Conservation (phyloP, 2,888 invertebrate species). For the Phaedon cochleariae region DNA sequence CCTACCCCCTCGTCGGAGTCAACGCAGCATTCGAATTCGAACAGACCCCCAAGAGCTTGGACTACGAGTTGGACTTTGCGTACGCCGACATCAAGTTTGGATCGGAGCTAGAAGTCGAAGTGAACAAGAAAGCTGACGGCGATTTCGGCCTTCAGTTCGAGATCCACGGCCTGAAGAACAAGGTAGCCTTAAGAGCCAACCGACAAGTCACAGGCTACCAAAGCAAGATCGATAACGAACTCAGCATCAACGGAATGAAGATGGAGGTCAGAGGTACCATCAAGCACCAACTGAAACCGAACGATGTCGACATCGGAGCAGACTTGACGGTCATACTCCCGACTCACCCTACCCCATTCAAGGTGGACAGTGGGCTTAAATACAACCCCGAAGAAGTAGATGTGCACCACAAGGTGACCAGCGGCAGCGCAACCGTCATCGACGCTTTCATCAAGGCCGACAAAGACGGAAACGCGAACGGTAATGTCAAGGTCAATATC, state of each 20-base stretch:
- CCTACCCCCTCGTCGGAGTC: constrained; percentile 66
- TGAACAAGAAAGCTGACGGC: constrained; percentile 60
- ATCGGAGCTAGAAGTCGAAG: constrained; percentile 62
- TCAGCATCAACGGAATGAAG: constrained; percentile 70
- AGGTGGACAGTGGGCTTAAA: constrained; percentile 51
- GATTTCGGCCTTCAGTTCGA: constrained; percentile 70
- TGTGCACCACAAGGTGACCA: constrained; percentile 65
- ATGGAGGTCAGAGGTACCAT: constrained; percentile 70
- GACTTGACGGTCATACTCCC: constrained; percentile 67
- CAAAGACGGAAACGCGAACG: constrained; percentile 61
- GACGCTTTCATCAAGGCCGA: constrained; percentile 67
- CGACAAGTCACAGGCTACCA: constrained; percentile 67
- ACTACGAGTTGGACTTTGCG: constrained; percentile 66
- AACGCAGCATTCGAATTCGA: constrained; percentile 67
- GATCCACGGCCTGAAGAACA: constrained; percentile 63
- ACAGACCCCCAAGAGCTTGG: constrained; percentile 66
- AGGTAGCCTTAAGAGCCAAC: constrained; percentile 66
- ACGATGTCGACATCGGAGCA: constrained; percentile 68
- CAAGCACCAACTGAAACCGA: constrained; percentile 65
- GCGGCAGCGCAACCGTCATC: constrained; percentile 64
- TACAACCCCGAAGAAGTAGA: constrained; percentile 58
- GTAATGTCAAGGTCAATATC: constrained; percentile 67
- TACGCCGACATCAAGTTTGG: constrained; percentile 69
- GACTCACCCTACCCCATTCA: constrained; percentile 66
- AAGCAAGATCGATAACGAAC: constrained; percentile 69